Evolutionary conservation across 2,113 vertebrate species (phyloP), one percentile per base, ranked within the genome.

Genomic region (Leiothrix lutea): DNA sequence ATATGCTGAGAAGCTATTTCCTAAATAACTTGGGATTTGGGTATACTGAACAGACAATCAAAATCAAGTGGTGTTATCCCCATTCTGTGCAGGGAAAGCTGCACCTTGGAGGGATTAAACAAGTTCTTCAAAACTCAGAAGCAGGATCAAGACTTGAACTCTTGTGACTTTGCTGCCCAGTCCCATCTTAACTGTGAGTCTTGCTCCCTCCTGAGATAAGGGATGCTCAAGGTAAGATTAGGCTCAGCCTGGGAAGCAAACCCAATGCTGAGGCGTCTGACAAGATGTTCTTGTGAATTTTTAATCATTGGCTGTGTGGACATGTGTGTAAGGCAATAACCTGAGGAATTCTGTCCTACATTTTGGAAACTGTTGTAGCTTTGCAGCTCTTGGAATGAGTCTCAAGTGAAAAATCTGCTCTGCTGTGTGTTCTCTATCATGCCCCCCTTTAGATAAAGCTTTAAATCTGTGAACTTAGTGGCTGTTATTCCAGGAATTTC

Each of bases 231-330:
- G 90, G 93, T 96, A 94, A 96, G 94, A 96, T 96, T 96, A 95
- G 83, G 75, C 51, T 70, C 69, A 51, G 61, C 25, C 69, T 78
- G 84, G 74, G 81, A 92, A 90, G 64, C 33, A 19, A 84, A 74
- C 92, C 61, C 78, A 51, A 11, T 60, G 35, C 67, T 82, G 66
- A 95, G 74, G 83, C 3, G 0, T 65, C 38, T 33, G 69, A 75
- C 93, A 95, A 95, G 86, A 93, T 97, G 94, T 83, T 96, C 92
- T 96, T 42, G 64, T 97, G 89, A 97, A 96, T 96, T 94, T 95
- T 96, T 97, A 91, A 97, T 95, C 0, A 0, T 70, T 96, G 95
- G 92, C 94, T 84, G n/a, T 29, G 66, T 56, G 86, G 80, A 87
- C 61, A 8, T 40, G 61, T 57, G 84, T 66, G 82, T 83, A 85